These are phyloP conservation scores for Australoheros scitulus DNA, from an alignment of 2,113 vertebrate species.

Conservation along the genomic window DNA sequence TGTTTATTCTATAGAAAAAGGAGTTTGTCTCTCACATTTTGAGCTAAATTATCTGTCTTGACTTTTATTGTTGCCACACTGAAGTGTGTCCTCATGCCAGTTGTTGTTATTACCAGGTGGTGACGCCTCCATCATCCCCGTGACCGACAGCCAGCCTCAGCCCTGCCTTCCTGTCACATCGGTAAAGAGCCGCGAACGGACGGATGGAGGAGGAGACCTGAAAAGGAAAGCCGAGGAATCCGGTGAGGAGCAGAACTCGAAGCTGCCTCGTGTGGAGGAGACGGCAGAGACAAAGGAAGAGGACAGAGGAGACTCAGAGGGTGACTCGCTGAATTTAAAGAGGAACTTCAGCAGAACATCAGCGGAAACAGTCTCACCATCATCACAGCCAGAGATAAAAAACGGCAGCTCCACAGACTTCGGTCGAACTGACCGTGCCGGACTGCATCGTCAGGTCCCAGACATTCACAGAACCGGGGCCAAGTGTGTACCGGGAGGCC, in stretches of 20 bases:
- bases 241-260: not conserved
- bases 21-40: not conserved
- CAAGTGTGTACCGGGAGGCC: constrained; percentile 87
- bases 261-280: constrained; percentile 36
- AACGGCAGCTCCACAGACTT: not conserved
- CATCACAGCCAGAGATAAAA: not conserved
- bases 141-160: constrained; percentile 75
- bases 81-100: not conserved
- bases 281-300: not conserved
- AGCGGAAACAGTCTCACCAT: not conserved
- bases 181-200: not conserved
- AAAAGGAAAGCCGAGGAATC: constrained; percentile 43
- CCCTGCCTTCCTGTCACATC: constrained; percentile 66
- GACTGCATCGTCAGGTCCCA: not conserved
- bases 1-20: not conserved
- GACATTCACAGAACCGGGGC: constrained; percentile 93
- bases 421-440: not conserved
- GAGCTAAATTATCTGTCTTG: fast-evolving
- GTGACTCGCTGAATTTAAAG: not conserved
- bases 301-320: not conserved
- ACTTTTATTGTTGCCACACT: not conserved
- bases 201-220: not conserved
- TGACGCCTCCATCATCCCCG: constrained; percentile 93
- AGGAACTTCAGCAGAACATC: not conserved
- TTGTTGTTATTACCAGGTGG: constrained; percentile 82